Evolutionary conservation across 2,797 vertebrate species (phyloP).

Genomic region (Oryzias dopingdopingensis): DNA sequence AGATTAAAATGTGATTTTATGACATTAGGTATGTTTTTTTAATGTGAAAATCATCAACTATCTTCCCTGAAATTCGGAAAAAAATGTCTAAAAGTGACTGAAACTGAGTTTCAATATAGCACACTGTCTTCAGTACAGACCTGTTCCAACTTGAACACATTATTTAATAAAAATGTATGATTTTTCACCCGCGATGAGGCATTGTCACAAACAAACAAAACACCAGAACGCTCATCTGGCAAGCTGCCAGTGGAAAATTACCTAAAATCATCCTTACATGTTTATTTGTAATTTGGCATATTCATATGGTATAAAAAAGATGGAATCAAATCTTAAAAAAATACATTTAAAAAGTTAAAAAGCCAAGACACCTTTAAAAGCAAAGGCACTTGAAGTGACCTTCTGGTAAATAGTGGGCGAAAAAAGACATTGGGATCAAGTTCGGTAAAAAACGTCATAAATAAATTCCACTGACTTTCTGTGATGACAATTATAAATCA

Average conservation of each 20-base stretch:
- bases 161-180: too few relatives aligned
- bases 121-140: too few relatives aligned
- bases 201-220: neutral
- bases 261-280: slow-evolving; percentile 8
- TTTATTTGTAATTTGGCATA: slow-evolving; percentile 5
- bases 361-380: slow-evolving; percentile 41
- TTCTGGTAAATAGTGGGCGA: slow-evolving; percentile 32
- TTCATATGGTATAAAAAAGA: neutral
- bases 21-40: too few relatives aligned
- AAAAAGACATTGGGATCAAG: slow-evolving; percentile 4
- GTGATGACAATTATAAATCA: neutral
- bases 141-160: too few relatives aligned
- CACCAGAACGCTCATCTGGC: too few relatives aligned
- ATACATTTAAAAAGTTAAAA: slow-evolving; percentile 16
- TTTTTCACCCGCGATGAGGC: too few relatives aligned
- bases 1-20: too few relatives aligned
- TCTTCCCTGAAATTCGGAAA: too few relatives aligned
- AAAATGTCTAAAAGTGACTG: too few relatives aligned
- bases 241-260: too few relatives aligned
- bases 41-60: too few relatives aligned
- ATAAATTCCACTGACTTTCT: slow-evolving; percentile 3
- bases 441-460: slow-evolving; percentile 1
- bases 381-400: slow-evolving; percentile 73
- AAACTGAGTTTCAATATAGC: too few relatives aligned
- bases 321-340: slow-evolving; percentile 16